Base-by-base conservation (phyloP, 2,113 vertebrate genomes). In the Anarrhichthys ocellatus region DNA sequence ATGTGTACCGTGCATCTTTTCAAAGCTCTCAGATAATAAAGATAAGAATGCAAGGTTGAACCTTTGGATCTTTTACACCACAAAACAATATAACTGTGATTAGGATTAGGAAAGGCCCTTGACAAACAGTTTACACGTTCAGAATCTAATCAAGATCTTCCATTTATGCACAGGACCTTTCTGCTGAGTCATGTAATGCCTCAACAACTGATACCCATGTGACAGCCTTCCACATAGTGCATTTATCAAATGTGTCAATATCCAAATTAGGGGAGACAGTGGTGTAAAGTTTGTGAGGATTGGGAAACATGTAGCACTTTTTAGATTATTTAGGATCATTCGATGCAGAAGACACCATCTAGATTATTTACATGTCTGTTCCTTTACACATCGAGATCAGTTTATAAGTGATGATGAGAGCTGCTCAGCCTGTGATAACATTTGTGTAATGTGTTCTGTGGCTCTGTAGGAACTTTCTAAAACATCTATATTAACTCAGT, bases 111-210 rank as follows among this genome's bases (percentile, higher is more conserved):
- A 76, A 67, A 75, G 36, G 70, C 67, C 81, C 87, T 84, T 89
- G 78, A 82, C 69, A 89, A 88, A 90, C 15, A 71, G 87, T 91
- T 93, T 90, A 93, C 84, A 73, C 5, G 29, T 32, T 82, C 61
- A 84, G 67, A 88, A 83, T 78, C 71, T 94, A 91, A 95, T 94
- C 93, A 78, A 70, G 64, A 80, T 77, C 42, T 84, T 85, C 10
- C 22, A 69, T 32, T 81, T 36, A 62, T 72, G 65, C 46, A 76
- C 54, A 59, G 42, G n/a, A 62, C 10, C 14, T 14, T 83, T 82
- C 20, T 64, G 63, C 40, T 58, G 85, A 78, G 46, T 54, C 62
- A 73, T 68, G 17, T 11, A 32, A 82, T 20, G 36, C 4, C 52
- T 40, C 5, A 56, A 80, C 15, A 22, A 46, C 4, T 9, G 27